A percentile compares a stretch with the other conserved stretches of the same genome.
phyloP scores from a whole-genome alignment of 2,797 vertebrate genomes.

The Lepus oiostolus region DNA sequence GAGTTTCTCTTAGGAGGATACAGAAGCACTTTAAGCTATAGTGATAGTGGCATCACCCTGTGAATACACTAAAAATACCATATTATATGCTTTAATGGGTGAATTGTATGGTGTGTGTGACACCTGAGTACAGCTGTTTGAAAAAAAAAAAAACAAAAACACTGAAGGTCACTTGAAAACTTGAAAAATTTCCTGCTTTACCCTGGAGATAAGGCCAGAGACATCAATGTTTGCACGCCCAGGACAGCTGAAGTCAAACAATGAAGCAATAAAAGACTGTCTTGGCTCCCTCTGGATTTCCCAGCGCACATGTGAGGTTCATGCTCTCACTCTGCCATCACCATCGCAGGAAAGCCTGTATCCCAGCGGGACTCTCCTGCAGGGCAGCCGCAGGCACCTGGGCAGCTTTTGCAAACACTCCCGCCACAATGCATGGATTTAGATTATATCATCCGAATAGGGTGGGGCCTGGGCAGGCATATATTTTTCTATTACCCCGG shows the following conservation, averaged over 20 bases:
- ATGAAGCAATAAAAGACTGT: not conserved
- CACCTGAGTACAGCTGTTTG: not conserved
- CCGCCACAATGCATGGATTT: not conserved
- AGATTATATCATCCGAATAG: not conserved
- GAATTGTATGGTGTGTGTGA: not conserved
- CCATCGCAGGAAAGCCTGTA: not conserved
- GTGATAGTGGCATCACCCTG: not conserved
- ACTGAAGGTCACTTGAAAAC: conserved; percentile 31
- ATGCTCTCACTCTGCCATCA: fast-evolving
- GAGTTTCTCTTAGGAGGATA: not conserved
- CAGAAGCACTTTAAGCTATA: conserved; percentile 8
- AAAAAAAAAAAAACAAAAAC: not conserved
- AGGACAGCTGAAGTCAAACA: not conserved
- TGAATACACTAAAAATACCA: not conserved
- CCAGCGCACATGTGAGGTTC: too few species aligned
- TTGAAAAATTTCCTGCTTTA: conserved; percentile 12
- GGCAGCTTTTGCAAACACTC: not conserved
- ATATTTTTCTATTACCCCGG: not conserved
- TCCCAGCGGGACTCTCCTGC: not conserved
- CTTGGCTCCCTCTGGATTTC: not conserved
- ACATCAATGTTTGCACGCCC: not conserved
- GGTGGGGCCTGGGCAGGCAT: too few species aligned
- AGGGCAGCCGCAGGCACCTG: not conserved
- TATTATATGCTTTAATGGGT: not conserved
- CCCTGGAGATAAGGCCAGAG: not conserved